Evolutionary conservation across 2,888 invertebrate species (phyloP), one percentile per base, ranked within the genome.

Genomic region (Brassicogethes aeneus): DNA sequence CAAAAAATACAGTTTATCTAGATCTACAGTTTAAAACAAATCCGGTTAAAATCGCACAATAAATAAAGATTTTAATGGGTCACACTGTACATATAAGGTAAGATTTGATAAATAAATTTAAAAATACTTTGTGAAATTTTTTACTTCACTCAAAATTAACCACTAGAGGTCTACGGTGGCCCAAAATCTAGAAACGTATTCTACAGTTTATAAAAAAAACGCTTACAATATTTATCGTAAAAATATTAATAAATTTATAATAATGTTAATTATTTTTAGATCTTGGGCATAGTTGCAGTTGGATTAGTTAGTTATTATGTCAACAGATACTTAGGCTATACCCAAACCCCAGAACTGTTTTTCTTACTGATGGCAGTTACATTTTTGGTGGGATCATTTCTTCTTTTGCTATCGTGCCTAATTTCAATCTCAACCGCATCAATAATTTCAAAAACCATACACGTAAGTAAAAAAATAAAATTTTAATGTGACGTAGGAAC

Each of bases 351-450:
- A 0, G 79, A 80, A 55, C 65, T 83, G 14, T 87, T 89, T 66
- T 84, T 81, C 65, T 69, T 86, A 16, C 65, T 89, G 42, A 81
- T 86, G 61, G 73, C 81, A 0, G 82, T 83, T 0, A 74, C 89
- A 12, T 90, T 86, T 60, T 73, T 90, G 61, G 79, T 90, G 45
- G 82, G 84, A 38, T 89, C 88, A 15, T 83, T 84, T 57, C 77
- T 87, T 48, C 63, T 90, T 32, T 65, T 90, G 31, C 58, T 81
- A 2, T 77, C 90, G 1, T 88, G 84, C 53, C 55, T 90, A n/a
- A 70, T 81, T 17, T 89, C 90, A 1, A 71, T 88, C 36, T 79
- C 87, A 12, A 85, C 89, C 0, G 82, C 87, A n/a, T 80, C 85
- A 17, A 81, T 90, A 52, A 79, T 91, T 55, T 77, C 87, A 1